Evolutionary conservation across 2,888 invertebrate species (phyloP).

Genomic region (Blastobasis lacticolella): DNA sequence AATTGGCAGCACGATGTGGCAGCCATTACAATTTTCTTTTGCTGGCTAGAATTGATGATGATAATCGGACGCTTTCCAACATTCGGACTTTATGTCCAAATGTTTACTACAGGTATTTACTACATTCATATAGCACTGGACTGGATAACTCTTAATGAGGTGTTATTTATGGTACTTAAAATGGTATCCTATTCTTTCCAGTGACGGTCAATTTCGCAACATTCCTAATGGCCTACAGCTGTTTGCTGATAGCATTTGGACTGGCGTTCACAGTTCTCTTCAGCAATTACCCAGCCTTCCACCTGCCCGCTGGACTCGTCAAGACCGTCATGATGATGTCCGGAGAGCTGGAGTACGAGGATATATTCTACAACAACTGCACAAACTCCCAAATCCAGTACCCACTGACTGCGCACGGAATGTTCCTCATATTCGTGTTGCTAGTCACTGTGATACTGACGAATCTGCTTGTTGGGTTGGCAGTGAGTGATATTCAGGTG

Average conservation of each 20-base stretch:
- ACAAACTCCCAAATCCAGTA: slow-evolving; percentile 72
- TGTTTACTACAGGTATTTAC: slow-evolving; percentile 82
- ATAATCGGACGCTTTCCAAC: slow-evolving; percentile 89
- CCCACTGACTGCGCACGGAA: slow-evolving; percentile 82
- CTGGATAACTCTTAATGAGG: neutral
- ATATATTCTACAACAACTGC: slow-evolving; percentile 80
- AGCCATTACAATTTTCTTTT: slow-evolving; percentile 84
- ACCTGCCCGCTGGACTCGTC: slow-evolving; percentile 77
- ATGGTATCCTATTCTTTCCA: slow-evolving; percentile 32
- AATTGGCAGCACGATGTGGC: slow-evolving; percentile 88
- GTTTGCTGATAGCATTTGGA: slow-evolving; percentile 85
- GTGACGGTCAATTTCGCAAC: slow-evolving; percentile 88
- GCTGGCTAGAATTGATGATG: slow-evolving; percentile 91
- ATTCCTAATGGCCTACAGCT: slow-evolving; percentile 86
- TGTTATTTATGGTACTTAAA: neutral
- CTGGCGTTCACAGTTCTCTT: slow-evolving; percentile 88
- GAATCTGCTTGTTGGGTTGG: slow-evolving; percentile 87
- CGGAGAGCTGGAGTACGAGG: slow-evolving; percentile 89
- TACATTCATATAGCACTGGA: neutral
- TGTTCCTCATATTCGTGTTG: slow-evolving; percentile 84
- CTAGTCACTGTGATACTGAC: slow-evolving; percentile 87
- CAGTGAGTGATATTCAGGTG: slow-evolving; percentile 87
- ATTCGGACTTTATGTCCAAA: slow-evolving; percentile 89
- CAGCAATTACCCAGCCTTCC: slow-evolving; percentile 83
- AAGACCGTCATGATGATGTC: slow-evolving; percentile 93